These are phyloP conservation scores for Zapus hudsonius DNA, from an alignment of 2,113 vertebrate species.

Conservation along the genomic window DNA sequence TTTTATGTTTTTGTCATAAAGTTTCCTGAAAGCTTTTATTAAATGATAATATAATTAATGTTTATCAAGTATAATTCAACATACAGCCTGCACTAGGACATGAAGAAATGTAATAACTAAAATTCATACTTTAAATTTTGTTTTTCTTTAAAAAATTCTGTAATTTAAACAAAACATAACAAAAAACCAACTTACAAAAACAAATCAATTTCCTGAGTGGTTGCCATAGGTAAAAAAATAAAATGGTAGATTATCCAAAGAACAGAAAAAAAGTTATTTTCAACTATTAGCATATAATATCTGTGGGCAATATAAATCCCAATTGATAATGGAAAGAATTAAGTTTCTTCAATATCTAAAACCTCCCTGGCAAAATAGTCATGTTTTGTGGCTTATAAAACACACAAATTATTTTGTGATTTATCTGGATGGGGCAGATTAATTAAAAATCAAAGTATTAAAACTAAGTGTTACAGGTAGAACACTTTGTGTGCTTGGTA, in stretches of 20 bases:
- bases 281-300: neutral
- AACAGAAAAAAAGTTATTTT: conserved; percentile 25
- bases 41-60: too few species aligned
- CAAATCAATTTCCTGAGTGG: conserved; percentile 3
- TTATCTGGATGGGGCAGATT: neutral
- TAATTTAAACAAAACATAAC: conserved; percentile 10
- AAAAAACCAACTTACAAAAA: neutral
- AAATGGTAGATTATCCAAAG: conserved; percentile 27
- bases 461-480: neutral
- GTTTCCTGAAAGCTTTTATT: conserved; percentile 9
- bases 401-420: conserved; percentile 14
- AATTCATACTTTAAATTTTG: conserved; percentile 7
- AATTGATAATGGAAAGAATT: neutral
- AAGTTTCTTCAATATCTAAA: conserved; percentile 32
- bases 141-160: conserved; percentile 30
- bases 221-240: conserved; percentile 19
- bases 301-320: conserved; percentile 32
- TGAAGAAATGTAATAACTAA: conserved; percentile 40
- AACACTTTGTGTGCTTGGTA: neutral
- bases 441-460: conserved; percentile 2
- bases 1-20: conserved; percentile 16
- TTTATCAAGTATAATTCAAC: conserved; percentile 32
- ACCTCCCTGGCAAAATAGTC: neutral
- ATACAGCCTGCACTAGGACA: neutral
- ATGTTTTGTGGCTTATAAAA: neutral